Evolutionary conservation across 2,888 invertebrate genomes (phyloP), one percentile per base, ranked within the genome.

Genomic region (Andrena marginata): DNA sequence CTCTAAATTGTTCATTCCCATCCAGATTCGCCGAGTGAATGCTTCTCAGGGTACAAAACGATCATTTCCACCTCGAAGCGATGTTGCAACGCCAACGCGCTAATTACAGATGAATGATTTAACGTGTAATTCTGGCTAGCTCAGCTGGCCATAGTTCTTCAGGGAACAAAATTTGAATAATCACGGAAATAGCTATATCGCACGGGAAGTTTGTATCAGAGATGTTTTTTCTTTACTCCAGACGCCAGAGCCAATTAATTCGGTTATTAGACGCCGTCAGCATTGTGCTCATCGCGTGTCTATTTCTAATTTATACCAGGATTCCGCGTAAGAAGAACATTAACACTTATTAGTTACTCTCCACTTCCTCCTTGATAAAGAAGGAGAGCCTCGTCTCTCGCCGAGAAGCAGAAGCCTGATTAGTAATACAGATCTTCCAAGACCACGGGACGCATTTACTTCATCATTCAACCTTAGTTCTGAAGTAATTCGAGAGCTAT

Each of bases 271-370:
- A 71, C 71, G 60, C 64, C 31, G 33, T 68, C 67, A 80, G 65
- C 54, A 62, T 54, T 16, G 29, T 67, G 64, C 60, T 60, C 70
- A 65, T 81, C 75, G 81, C 81, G 81, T 82, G 81, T 67, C 8
- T 70, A 70, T 75, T 35, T 60, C 60, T 60, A 82, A 82, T 82
- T 80, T 49, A 62, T 56, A 54, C 64, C 42, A 56, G 69, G 75
- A 65, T 35, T 59, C 54, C 20, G 42, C 49, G 49, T 74, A 60
- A 70, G 64, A 70, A 59, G 59, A 76, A 51, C 73, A 33, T 80
- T 81, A 76, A 70, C 82, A 68, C 71, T 76, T 64, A 67, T 82
- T 81, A 82, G 82, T 76, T 73, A 84, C 62, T 82, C 82, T 77
- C 69, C 67, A 51, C 49, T 80, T 73, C 51, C 54, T 77, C 20